Evolutionary conservation across 2,113 vertebrate genomes (phyloP), one percentile per base, ranked within the genome.

Genomic region (Verasper variegatus): DNA sequence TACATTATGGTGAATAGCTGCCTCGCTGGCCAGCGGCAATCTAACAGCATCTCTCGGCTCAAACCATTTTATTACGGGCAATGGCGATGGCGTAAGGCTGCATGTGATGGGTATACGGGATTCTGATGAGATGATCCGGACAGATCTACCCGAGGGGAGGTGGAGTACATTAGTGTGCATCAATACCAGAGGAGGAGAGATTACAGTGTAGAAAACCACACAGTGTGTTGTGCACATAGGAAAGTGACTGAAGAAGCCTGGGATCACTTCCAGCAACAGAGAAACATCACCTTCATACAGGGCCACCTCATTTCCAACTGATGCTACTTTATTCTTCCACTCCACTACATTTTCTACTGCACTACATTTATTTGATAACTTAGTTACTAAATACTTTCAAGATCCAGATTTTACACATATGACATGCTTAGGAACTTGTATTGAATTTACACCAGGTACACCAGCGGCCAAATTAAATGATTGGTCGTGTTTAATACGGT

Each of bases 61-160:
- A 72, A 75, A 69, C 49, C 71, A 31, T 88, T 91, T 85, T 79
- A 81, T 87, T 79, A 84, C 26, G n/a, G 66, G 74, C 77, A 68
- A 66, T 63, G 62, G 64, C 21, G 59, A 64, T 2, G 23, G 69
- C 23, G 59, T 67, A 13, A 27, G 40, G 61, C 47, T 18, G 57
- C 14, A 26, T 15, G 21, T 42, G 67, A 77, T 61, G 58, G 77
- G 87, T 52, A 76, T 47, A 83, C 83, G 70, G 68, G 74, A 87
- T 82, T 91, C 69, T 85, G 86, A 90, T 84, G 74, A 90, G 82
- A 84, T 74, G 82, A 84, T 88, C 58, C 80, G 80, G 84, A 83
- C 91, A 87, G 74, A 67, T 88, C 45, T 71, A 81, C 78, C 61
- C 47, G 2, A 74, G 78, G 51, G 69, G 71, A 78, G 82, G 73